Base-by-base conservation (phyloP, 2,113 vertebrate genomes). In the Emydura subglobosa region DNA sequence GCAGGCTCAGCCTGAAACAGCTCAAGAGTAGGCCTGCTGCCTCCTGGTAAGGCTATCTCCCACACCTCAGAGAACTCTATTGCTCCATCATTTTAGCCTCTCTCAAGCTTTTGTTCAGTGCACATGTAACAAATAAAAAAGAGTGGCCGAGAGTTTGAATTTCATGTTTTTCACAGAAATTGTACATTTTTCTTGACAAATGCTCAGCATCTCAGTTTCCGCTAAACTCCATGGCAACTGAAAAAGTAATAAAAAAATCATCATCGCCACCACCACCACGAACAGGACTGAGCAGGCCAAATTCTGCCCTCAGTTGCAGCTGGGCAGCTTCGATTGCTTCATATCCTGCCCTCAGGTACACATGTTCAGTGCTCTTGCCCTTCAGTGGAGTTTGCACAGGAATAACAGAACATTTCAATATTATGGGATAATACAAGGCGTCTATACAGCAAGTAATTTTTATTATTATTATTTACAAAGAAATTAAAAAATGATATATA, bases 271-370 rank as follows among this genome's bases (percentile, higher is more conserved):
- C 1, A 4, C 17, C 1, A 4, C 17, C 83, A 16, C 29, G 93
- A 80, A 27, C 27, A 10, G 85, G 11, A 53, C 42, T 82, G 87
- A 91, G 11, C 24, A 55, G 1, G 2, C 29, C 59, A 27, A 92
- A 86, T 78, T 39, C 82, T 25, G 79, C 39, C 53, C 82, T 29
- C 57, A 44, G 5, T 76, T 25, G 82, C 74, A 76, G 76, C 7
- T 86, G 54, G 0, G 0, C 42, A 1, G 53, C 76, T 34, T 34
- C 1, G 24, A 13, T 21, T 5, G 42, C 39, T 44, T 76, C 42
- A 76, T 5, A 44, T 76, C 22, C 2, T 76, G 39, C 39, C 42
- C 24, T 76, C 39, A 25, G 5, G 21, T 25, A 44, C 72, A 24
- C 72, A 42, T 6, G 14, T 24, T 74, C 68, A 74, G 5, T 42